Evolutionary conservation across 2,113 vertebrate species (phyloP).

Genomic region (Herpetotheres cachinnans): DNA sequence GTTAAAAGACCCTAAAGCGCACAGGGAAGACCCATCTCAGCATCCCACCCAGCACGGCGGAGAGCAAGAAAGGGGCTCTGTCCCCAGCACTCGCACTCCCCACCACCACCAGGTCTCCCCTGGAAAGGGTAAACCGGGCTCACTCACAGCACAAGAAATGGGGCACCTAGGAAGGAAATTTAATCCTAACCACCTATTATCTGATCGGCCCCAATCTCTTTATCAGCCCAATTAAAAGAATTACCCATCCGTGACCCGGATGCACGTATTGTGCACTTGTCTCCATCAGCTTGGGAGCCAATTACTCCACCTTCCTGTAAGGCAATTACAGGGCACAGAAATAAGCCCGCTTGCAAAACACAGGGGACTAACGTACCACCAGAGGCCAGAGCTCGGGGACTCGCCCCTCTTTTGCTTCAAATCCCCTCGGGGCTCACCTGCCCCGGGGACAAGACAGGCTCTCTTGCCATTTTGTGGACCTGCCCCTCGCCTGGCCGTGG

Average conservation of each 20-base stretch:
- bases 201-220: slow-evolving; percentile 58
- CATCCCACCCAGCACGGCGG: fast-evolving
- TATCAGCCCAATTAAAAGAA: slow-evolving; percentile 67
- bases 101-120: not conserved
- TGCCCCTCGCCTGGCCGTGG: not conserved
- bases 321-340: slow-evolving; percentile 61
- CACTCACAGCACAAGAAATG: not conserved
- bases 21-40: not conserved
- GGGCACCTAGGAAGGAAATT: slow-evolving; percentile 25
- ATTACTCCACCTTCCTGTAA: slow-evolving; percentile 58
- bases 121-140: not conserved
- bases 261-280: slow-evolving; percentile 50
- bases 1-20: not conserved
- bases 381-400: not conserved
- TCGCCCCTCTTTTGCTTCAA: not conserved
- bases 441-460: not conserved
- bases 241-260: slow-evolving; percentile 36
- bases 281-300: slow-evolving; percentile 32
- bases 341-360: slow-evolving; percentile 44
- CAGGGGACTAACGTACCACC: fast-evolving
- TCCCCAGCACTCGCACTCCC: not conserved
- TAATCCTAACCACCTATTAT: slow-evolving; percentile 51
- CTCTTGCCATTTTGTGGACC: not conserved
- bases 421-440: not conserved
- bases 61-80: not conserved